Evolutionary conservation across 2,888 invertebrate species (phyloP).

Genomic region (Eledone cirrhosa): DNA sequence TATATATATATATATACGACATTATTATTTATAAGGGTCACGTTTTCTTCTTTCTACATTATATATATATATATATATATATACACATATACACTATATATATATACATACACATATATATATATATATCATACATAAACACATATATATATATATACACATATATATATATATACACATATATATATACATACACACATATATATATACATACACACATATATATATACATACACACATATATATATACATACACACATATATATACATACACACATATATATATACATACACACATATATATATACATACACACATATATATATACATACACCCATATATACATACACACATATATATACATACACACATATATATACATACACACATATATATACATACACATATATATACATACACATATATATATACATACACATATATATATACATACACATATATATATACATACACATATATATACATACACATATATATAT

Average conservation of each 20-base stretch:
- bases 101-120: no score
- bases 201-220: background rate
- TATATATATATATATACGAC: background rate
- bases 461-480: no score
- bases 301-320: background rate
- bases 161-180: background rate
- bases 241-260: background rate
- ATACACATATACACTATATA: no score
- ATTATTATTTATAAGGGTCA: background rate
- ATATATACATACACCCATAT: background rate
- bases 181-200: background rate
- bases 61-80: no score
- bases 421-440: background rate
- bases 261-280: background rate
- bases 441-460: no score
- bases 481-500: no score
- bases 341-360: background rate
- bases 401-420: background rate
- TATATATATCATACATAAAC: no score
- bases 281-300: background rate
- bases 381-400: background rate
- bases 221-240: background rate
- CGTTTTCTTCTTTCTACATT: no score
- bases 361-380: background rate
- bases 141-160: background rate